Base-by-base conservation (phyloP, 2,797 vertebrate species). In the Todus mexicanus region DNA sequence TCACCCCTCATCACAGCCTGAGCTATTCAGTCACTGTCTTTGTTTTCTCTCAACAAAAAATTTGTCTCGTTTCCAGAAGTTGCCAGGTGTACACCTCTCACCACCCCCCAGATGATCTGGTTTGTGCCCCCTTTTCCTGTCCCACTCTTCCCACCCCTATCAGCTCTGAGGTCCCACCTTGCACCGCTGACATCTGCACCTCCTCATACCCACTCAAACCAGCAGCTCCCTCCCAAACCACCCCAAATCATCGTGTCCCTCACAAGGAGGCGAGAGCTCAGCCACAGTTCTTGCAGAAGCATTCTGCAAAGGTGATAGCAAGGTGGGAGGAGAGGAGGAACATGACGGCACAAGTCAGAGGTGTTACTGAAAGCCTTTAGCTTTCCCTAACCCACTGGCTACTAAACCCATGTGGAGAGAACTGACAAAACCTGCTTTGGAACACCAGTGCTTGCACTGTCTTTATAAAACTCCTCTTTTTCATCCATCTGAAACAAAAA, bases 191-290 rank as follows among this genome's bases (percentile, higher is more conserved):
- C 40, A 19, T 17, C 26, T 14, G 12, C 2, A 1, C 25, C 45
- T 66, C 54, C 60, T 47, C 23, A 14, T 5, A 11, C 26, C 45
- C 26, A n/a, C 22, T 42, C 33, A 81, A 47, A 53, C 10, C 38
- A 37, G 19, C 42, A 80, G n/a, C 29, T 43, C 21, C 56, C 43
- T 56, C 43, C 48, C 1, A 3, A 57, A 35, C 25, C 20, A 53
- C 45, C 51, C 45, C 59, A 54, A 60, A n/a, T 20, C 59, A 16
- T 29, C 1, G 0, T 1, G 1, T n/a, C 29, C 57, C 16, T 79
- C 1, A 0, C 31, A 12, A 0, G 1, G 38, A 59, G 26, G n/a
- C 19, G 25, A 57, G 26, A 26, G 23, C 51, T 79, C 19, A 42
- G 50, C 40, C 23, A 12, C 27, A 37, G 11, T 0, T 0, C 17